Percentiles rank a stretch among this genome's conserved stretches.
Conservation (phyloP, 2,113 vertebrate species). For the Cryptoleucopteryx plumbea region DNA sequence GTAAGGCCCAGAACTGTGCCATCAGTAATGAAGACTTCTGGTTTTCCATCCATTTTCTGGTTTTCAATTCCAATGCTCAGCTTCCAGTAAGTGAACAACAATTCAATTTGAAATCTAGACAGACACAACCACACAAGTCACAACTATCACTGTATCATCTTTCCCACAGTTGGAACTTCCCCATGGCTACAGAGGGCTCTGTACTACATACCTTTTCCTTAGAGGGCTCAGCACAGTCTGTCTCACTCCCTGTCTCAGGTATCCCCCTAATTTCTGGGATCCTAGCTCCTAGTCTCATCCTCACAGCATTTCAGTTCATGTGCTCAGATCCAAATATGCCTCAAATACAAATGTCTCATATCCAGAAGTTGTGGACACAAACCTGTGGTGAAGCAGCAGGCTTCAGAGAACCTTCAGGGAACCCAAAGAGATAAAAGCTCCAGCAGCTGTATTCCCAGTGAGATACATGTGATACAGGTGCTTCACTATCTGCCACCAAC, state of each 20-base stretch:
- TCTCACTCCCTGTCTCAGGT: not conserved
- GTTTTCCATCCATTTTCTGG: not conserved
- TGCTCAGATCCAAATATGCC: not conserved
- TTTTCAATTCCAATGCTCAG: not conserved
- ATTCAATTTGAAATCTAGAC: not conserved
- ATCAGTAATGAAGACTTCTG: not conserved
- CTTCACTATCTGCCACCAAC: not conserved
- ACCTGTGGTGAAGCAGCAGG: not conserved
- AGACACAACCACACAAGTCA: not conserved
- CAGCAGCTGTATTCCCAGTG: not conserved
- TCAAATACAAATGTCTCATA: not conserved
- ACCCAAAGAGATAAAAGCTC: not conserved
- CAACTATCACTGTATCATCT: not conserved
- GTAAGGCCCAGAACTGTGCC: not conserved
- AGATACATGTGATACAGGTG: not conserved
- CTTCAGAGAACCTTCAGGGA: not conserved
- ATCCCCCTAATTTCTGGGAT: not conserved
- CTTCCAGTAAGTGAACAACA: not conserved
- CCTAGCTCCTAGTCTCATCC: not conserved
- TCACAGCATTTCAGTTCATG: not conserved
- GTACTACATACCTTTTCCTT: not conserved
- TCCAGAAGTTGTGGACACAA: not conserved
- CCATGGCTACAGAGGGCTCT: not conserved
- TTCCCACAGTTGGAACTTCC: fast-evolving
- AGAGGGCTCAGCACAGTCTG: not conserved